phyloP scores from a whole-genome alignment of 64 coral and sea anemone species.

The Trachythela sp. region DNA sequence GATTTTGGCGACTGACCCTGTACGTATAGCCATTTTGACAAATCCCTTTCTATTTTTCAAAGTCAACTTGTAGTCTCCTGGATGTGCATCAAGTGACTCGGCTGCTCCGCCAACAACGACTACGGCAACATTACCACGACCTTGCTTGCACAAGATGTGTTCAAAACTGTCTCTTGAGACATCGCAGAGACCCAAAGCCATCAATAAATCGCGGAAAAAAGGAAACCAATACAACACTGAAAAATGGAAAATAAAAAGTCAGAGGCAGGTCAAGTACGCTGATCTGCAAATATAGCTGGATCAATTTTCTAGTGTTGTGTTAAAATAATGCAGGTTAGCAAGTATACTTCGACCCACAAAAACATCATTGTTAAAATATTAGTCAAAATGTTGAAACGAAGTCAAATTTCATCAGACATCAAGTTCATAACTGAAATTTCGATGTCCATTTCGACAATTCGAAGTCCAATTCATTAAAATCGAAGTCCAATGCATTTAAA shows the following conservation, averaged over 20 bases:
- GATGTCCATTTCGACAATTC: too few species aligned
- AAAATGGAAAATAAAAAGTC: conserved; percentile 34
- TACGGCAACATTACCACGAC: conserved; percentile 63
- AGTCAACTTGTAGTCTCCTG: conserved; percentile 63
- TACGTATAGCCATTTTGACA: conserved; percentile 64
- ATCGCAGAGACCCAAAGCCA: conserved; percentile 69
- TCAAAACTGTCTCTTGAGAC: conserved; percentile 62
- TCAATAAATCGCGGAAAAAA: conserved; percentile 58
- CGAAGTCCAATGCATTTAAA: too few species aligned
- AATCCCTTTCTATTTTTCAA: conserved; percentile 78
- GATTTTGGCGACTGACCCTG: conserved; percentile 44
- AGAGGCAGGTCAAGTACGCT: too few species aligned
- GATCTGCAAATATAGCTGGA: too few species aligned
- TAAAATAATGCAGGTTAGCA: too few species aligned
- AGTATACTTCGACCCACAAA: too few species aligned
- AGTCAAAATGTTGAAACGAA: too few species aligned
- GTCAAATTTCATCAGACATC: too few species aligned
- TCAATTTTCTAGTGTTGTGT: too few species aligned
- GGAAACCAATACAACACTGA: conserved; percentile 77
- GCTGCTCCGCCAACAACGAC: conserved; percentile 70
- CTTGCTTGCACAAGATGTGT: conserved; percentile 41
- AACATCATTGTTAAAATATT: too few species aligned
- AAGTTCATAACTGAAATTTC: too few species aligned
- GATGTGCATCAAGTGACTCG: conserved; percentile 74
- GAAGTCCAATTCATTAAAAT: too few species aligned